These are phyloP conservation scores for Virgularia gustaviana DNA, from an alignment of 92 coral and sea anemone species.

Conservation along the genomic window DNA sequence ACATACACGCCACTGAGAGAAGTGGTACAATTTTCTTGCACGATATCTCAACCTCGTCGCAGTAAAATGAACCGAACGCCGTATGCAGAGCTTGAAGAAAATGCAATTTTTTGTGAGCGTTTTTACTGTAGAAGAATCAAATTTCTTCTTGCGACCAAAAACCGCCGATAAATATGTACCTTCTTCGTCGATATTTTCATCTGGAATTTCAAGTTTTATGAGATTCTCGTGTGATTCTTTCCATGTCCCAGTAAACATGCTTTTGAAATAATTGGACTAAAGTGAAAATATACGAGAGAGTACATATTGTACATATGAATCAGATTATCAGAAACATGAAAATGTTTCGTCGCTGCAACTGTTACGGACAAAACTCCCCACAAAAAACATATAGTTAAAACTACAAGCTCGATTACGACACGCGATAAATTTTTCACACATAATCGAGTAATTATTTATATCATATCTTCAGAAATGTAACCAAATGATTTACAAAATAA, in stretches of 20 bases:
- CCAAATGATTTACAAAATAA: no score
- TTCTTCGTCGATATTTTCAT: slow-evolving; percentile 74
- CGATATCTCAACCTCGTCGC: slow-evolving; percentile 77
- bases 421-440: no score
- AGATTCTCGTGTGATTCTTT: slow-evolving; percentile 69
- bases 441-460: no score
- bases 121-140: background rate
- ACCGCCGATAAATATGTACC: slow-evolving; percentile 45
- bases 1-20: slow-evolving; percentile 77
- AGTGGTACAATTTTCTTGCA: slow-evolving; percentile 65
- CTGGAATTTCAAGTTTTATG: slow-evolving; percentile 78
- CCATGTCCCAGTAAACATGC: slow-evolving; percentile 96
- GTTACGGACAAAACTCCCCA: background rate
- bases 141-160: background rate
- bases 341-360: background rate
- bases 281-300: slow-evolving; percentile 28
- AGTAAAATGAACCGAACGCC: slow-evolving; percentile 87
- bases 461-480: no score
- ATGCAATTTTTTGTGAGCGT: background rate
- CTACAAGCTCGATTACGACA: no score
- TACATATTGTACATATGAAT: background rate
- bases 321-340: background rate
- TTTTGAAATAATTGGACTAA: slow-evolving; percentile 83
- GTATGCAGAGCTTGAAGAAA: slow-evolving; percentile 62
- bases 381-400: background rate